Base-by-base conservation (phyloP, 2,113 vertebrate species). In the Halcyon senegalensis region DNA sequence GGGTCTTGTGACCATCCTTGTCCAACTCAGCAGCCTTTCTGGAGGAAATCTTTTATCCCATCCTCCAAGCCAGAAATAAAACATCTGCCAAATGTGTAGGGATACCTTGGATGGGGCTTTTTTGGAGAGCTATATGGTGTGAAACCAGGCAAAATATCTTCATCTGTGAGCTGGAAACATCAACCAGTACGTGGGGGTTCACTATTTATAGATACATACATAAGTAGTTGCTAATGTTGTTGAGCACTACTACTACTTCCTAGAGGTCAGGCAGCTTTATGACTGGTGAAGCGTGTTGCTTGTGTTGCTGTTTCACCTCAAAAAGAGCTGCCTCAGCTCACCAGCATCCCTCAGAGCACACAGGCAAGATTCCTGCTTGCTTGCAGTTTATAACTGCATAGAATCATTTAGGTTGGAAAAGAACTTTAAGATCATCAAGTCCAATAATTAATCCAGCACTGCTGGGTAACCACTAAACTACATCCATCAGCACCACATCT, bases 261-360 rank as follows among this genome's bases (percentile, higher is more conserved):
- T 55, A 46, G 48, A 28, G 67, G 18, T 46, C 68, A 59, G 67
- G 35, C 25, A 83, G 53, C 35, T 79, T 78, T 48, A 70, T 60
- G 20, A 51, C 9, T 1, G 1, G 18, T 18, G 31, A 74, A 21
- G 9, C 8, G 10, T 41, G 30, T 48, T 73, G 14, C 35, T 60
- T 11, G 11, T 41, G 30, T 48, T 73, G 14, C 35, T 56, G 7
- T 37, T 63, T 72, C 51, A 46, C 46, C 37, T 51, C 37, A 1
- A 11, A 41, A 78, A 62, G 18, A 59, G 70, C 33, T 53, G 37
- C 56, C 27, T 68, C 27, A n/a, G 28, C 64, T 62, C 44, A 53
- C 24, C 21, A 25, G 20, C 37, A 31, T 68, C 39, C 69, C 35
- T 58, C 3, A 1, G 28, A 44, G 27, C 43, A 50, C 0, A 1